These are phyloP conservation scores for Astreopora myriophthalma DNA, from an alignment of 64 coral and sea anemone genomes.

Conservation along the genomic window DNA sequence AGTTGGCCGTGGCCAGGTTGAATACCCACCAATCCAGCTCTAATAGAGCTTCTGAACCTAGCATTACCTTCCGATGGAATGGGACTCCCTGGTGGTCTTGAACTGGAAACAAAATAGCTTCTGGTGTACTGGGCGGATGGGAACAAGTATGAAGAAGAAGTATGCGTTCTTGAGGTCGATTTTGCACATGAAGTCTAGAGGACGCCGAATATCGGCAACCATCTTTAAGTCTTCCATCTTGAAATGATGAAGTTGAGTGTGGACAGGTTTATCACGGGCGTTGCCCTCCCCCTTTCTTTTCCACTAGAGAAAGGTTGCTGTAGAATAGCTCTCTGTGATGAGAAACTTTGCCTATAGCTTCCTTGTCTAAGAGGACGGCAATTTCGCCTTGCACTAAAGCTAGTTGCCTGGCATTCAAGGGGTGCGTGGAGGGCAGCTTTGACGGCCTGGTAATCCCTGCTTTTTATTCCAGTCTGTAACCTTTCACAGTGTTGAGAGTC, in stretches of 20 bases:
- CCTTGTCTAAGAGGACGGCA: neutral
- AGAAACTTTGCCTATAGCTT: neutral
- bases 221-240: constrained; percentile 21
- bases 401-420: too few species aligned
- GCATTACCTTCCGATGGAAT: neutral
- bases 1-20: constrained; percentile 6
- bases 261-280: neutral
- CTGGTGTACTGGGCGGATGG: too few species aligned
- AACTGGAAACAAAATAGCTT: too few species aligned
- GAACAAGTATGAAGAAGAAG: too few species aligned
- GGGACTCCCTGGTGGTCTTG: too few species aligned
- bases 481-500: neutral
- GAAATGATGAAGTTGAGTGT: neutral
- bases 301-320: neutral
- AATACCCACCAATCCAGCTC: neutral
- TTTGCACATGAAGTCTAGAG: neutral
- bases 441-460: too few species aligned
- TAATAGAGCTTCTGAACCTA: too few species aligned
- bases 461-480: neutral
- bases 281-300: neutral
- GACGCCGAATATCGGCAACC: neutral
- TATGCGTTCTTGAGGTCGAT: neutral
- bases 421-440: too few species aligned
- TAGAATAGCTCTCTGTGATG: neutral
- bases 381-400: too few species aligned